These are phyloP conservation scores for Nymphalis c-album DNA, from an alignment of 2,888 invertebrate genomes.

Conservation along the genomic window DNA sequence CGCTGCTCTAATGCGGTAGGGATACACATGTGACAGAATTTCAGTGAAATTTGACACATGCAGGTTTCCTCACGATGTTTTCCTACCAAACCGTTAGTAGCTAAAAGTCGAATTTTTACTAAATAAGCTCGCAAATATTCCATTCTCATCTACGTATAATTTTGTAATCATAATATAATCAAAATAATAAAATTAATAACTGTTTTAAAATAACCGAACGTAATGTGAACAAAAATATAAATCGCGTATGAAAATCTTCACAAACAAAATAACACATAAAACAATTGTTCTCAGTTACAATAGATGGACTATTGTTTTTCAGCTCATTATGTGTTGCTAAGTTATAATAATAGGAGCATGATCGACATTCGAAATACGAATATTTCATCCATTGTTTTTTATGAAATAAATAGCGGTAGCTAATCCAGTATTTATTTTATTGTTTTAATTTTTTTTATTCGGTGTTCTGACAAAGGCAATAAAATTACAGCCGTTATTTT, in stretches of 20 bases:
- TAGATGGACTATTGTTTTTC: slow-evolving; percentile 20
- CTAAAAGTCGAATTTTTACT: too few species aligned
- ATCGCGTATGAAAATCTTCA: slow-evolving; percentile 1
- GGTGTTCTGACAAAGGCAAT: too few species aligned
- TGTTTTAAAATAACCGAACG: not conserved
- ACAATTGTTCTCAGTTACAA: slow-evolving; percentile 14
- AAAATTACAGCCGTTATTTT: too few species aligned
- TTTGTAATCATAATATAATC: not conserved
- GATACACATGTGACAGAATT: too few species aligned
- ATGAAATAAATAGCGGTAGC: slow-evolving; percentile 6
- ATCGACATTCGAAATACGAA: slow-evolving; percentile 12
- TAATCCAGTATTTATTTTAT: not conserved
- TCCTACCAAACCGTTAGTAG: too few species aligned
- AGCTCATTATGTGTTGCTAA: slow-evolving; percentile 1
- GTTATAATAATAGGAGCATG: slow-evolving; percentile 14
- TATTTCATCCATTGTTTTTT: slow-evolving; percentile 15
- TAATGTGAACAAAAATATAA: not conserved
- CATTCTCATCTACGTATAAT: not conserved
- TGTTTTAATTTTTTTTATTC: not conserved
- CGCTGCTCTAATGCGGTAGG: too few species aligned
- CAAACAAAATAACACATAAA: not conserved
- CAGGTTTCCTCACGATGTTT: too few species aligned
- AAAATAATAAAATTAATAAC: too few species aligned
- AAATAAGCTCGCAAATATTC: too few species aligned
- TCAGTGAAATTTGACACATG: too few species aligned